phyloP scores from a whole-genome alignment of 2,888 invertebrate genomes.

The Eugnorisma glareosa region DNA sequence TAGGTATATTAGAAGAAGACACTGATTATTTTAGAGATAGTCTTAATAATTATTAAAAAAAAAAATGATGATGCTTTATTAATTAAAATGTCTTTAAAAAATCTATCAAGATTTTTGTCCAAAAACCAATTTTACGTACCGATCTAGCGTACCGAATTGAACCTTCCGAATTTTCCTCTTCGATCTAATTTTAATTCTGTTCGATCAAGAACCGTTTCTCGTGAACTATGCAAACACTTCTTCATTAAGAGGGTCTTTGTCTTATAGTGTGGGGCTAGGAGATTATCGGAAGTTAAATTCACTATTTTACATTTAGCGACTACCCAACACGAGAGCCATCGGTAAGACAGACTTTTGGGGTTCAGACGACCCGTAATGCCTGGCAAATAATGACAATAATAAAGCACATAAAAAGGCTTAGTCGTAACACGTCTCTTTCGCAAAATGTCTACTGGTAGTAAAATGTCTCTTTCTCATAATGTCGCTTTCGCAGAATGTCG shows the following conservation, averaged over 20 bases:
- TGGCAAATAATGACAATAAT: background rate
- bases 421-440: too few relatives aligned
- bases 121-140: background rate
- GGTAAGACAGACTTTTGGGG: background rate
- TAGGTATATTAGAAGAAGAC: background rate
- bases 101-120: background rate
- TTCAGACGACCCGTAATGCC: background rate
- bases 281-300: background rate
- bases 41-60: background rate
- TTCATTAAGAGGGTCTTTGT: slow-evolving; percentile 60
- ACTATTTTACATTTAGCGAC: background rate
- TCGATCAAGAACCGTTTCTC: slow-evolving; percentile 46
- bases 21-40: background rate
- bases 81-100: background rate
- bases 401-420: background rate
- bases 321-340: background rate
- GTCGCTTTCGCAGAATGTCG: too few relatives aligned
- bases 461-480: too few relatives aligned
- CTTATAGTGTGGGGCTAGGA: slow-evolving; percentile 40
- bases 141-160: slow-evolving; percentile 15
- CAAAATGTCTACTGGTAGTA: too few relatives aligned
- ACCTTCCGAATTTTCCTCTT: slow-evolving; percentile 26
- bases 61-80: background rate
- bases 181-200: slow-evolving; percentile 58
- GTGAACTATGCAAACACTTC: slow-evolving; percentile 66